These are phyloP conservation scores for Anticlea derivata DNA, from an alignment of 2,888 invertebrate genomes.

Conservation along the genomic window DNA sequence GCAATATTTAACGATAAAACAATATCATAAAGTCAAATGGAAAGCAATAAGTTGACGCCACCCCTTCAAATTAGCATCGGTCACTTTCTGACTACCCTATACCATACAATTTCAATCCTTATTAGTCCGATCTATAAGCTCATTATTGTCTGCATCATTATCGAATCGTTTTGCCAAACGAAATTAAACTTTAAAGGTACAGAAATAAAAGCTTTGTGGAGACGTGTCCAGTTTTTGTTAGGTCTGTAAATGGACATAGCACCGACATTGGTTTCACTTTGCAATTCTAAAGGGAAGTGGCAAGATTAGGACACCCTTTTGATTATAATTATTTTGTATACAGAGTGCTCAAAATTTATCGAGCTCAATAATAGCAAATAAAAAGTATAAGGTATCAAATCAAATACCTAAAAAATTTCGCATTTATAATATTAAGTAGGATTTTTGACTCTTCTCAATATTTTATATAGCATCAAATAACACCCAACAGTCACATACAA, in stretches of 20 bases:
- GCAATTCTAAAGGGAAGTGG: conserved; percentile 59
- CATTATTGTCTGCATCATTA: neutral
- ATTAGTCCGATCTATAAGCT: neutral
- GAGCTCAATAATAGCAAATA: too few species aligned
- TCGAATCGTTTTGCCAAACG: neutral
- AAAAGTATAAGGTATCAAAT: too few species aligned
- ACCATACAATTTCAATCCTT: conserved; percentile 2
- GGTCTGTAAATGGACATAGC: conserved; percentile 43
- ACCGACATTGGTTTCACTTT: conserved; percentile 62
- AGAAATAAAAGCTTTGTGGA: neutral
- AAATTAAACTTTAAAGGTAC: conserved; percentile 4
- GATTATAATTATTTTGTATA: conserved; percentile 34
- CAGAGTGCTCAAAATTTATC: neutral
- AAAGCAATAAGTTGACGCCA: conserved; percentile 38
- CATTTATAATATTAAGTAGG: too few species aligned
- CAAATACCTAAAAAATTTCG: too few species aligned
- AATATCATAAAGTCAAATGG: conserved; percentile 16
- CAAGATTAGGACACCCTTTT: conserved; percentile 37
- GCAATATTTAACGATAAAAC: conserved; percentile 3
- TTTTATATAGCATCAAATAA: too few species aligned
- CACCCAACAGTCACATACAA: too few species aligned
- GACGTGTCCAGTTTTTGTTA: conserved; percentile 16
- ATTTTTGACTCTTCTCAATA: too few species aligned
- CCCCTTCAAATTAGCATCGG: conserved; percentile 67
- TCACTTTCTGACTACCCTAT: conserved; percentile 67